Base-by-base conservation (phyloP, 2,888 invertebrate species). In the Cosmia pyralina region DNA sequence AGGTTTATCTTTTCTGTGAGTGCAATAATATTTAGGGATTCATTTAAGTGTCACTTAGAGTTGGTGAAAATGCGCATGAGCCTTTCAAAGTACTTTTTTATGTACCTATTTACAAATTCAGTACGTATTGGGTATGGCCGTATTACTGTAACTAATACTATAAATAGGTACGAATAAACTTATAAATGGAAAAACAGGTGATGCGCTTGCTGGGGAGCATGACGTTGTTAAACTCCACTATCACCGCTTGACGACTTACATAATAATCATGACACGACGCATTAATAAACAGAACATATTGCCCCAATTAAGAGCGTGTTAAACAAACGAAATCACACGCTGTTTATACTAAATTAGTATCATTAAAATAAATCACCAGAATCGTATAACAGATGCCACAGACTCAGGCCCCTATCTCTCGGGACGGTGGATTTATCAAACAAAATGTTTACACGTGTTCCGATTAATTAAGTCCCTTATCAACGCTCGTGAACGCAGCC, bases 391-490 rank as follows among this genome's bases (percentile, higher is more conserved):
- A 93, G 92, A 91, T 91, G 81, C 79, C 80, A 75, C 78, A 80
- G 72, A 72, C 79, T 64, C 77, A 70, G 64, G 72, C 86, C 87
- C 91, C 85, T 91, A 90, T 91, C 88, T 88, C 86, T 79, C 77
- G 85, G 86, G 86, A 85, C 88, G 87, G 87, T 86, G 89, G 88
- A 88, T 90, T 93, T 94, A 94, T 94, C 93, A 93, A 92, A 93
- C 91, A 92, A 92, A 86, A 92, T 93, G 94, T 92, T 92, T 92
- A 93, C 95, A 95, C 94, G 94, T 95, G 95, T 93, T 91, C 83
- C 87, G 89, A 93, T 94, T 93, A 94, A 94, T 94, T 93, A 88
- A 90, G 87, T 90, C 90, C 87, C 90, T 93, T 95, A 95, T 94
- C 93, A 92, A 88, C 84, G 87, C 87, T 88, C 90, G 88, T 90